Base-by-base conservation (phyloP, 2,888 invertebrate species). In the Ischnura elegans region DNA sequence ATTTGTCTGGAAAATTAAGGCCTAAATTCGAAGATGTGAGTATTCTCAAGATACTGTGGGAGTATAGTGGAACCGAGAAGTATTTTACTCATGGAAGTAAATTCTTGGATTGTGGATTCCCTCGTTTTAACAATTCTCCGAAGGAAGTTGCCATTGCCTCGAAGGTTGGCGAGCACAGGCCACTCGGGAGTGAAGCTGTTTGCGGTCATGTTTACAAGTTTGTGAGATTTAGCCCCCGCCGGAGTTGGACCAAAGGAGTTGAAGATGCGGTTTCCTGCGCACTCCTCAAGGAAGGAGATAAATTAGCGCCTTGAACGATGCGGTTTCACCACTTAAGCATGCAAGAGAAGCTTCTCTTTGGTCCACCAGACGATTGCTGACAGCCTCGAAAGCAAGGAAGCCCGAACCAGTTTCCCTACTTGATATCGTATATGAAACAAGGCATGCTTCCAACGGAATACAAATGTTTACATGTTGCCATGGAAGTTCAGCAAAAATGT, bases 271-370 rank as follows among this genome's bases (percentile, higher is more conserved):
- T 86, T 5, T 25, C 45, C 46, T 86, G 8, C 45, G 45, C 76
- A 36, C 86, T 86, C n/a, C 86, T 86, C 86, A 86, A 86, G 86
- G 86, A 86, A 46, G 86, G 46, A 46, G 46, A 86, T 86, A 86
- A 46, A 86, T 86, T 86, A 86, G 46, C 46, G n/a, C 45, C 45
- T 45, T 46, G n/a, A n/a, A n/a, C 21, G 19, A 46, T 36, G 43
- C 43, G 86, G 45, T 29, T 45, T 45, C 46, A 21, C 2, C 13
- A 8, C 86, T 46, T 21, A n/a, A n/a, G 3, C 51, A 10, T 86
- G 86, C 36, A 29, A n/a, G 47, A 8, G 0, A 10, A 16, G 3
- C 76, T 36, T 36, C 76, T 13, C 36, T 36, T 3, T 2, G 13
- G 2, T 25, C 76, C 10, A 5, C 76, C 13, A 13, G 29, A 16